phyloP scores from a whole-genome alignment of 2,888 invertebrate species.

The Autographa gamma region DNA sequence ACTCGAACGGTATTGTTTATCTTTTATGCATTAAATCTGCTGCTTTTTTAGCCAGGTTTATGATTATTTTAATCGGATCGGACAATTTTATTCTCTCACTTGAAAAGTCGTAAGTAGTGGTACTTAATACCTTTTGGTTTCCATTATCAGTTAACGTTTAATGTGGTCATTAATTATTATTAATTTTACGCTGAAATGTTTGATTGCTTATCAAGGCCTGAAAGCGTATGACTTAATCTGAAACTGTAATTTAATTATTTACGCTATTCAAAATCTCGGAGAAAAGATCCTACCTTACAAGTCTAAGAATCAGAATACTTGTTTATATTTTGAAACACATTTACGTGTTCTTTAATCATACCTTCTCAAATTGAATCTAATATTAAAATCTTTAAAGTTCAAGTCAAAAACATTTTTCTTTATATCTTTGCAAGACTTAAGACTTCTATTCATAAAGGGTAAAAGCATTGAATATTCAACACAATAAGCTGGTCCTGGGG shows the following conservation, averaged over 20 bases:
- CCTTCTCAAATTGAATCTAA: neutral
- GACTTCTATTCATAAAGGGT: conserved; percentile 17
- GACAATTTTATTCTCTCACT: conserved; percentile 8
- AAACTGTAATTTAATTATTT: too few relatives aligned
- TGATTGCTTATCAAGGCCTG: neutral
- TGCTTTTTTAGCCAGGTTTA: neutral
- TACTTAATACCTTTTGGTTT: neutral
- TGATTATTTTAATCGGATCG: too few relatives aligned
- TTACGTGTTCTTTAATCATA: neutral
- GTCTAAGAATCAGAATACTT: too few relatives aligned
- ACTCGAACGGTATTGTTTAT: conserved; percentile 28
- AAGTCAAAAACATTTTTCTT: conserved; percentile 1
- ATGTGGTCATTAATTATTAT: neutral
- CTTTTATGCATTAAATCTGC: conserved; percentile 26
- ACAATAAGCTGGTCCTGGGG: conserved; percentile 27
- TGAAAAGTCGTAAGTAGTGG: neutral
- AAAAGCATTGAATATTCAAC: conserved; percentile 48
- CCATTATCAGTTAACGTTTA: neutral
- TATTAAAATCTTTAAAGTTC: neutral
- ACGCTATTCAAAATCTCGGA: too few relatives aligned
- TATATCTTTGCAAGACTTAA: neutral
- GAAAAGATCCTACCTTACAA: too few relatives aligned
- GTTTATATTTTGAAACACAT: too few relatives aligned
- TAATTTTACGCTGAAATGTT: neutral
- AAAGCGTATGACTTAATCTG: too few relatives aligned